These are phyloP conservation scores for Prionchulus punctatus DNA, from an alignment of 2,888 invertebrate species.

Conservation along the genomic window DNA sequence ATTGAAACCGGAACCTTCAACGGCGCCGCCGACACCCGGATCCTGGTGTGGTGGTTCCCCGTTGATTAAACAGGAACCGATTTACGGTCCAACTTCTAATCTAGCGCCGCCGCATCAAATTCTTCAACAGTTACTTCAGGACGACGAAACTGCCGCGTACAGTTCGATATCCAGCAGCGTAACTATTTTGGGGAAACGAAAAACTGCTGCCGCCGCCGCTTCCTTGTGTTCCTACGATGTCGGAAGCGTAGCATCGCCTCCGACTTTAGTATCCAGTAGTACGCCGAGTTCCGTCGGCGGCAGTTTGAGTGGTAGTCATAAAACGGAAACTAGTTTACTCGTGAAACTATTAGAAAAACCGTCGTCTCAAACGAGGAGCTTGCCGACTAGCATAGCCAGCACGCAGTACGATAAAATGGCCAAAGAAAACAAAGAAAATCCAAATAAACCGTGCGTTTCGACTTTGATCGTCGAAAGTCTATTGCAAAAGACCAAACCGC, in stretches of 20 bases:
- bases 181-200: neutral
- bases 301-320: too few relatives aligned
- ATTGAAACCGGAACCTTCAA: neutral
- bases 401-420: constrained; percentile 7
- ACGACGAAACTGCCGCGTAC: neutral
- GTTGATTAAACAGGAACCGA: neutral
- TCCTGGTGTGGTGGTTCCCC: neutral
- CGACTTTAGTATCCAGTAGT: neutral
- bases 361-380: constrained; percentile 4
- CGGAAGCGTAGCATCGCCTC: neutral
- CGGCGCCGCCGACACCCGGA: too few relatives aligned
- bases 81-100: too few relatives aligned
- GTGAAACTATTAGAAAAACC: constrained; percentile 3
- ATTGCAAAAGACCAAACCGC: neutral
- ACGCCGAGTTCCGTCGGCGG: neutral
- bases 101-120: neutral
- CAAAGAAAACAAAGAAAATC: constrained; percentile 7
- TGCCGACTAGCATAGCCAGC: constrained; percentile 8
- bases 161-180: neutral
- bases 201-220: neutral
- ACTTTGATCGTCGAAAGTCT: constrained; percentile 8
- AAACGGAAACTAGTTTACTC: neutral
- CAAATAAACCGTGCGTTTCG: neutral
- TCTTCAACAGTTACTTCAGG: neutral
- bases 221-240: too few relatives aligned